Percentiles rank a stretch among this genome's conserved stretches.
phyloP scores from a whole-genome alignment of 1,140 invertebrate genomes.

The Periplaneta americana region DNA sequence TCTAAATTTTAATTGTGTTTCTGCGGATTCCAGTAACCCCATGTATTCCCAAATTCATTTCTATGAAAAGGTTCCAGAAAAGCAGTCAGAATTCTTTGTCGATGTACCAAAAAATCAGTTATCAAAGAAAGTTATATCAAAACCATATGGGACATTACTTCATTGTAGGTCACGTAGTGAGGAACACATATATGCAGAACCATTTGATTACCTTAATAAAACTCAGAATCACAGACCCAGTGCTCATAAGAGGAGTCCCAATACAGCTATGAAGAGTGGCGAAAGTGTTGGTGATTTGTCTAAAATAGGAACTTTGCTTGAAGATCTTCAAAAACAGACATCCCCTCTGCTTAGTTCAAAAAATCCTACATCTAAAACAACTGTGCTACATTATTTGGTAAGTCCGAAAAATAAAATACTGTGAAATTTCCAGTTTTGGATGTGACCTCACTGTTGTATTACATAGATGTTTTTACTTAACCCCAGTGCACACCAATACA shows the following conservation, averaged over 20 bases:
- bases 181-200: conserved; percentile 22
- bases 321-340: neutral
- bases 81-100: conserved; percentile 3
- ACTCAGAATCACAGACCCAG: neutral
- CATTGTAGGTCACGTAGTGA: neutral
- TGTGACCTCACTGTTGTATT: neutral
- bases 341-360: neutral
- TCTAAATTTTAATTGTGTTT: conserved; percentile 4
- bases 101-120: neutral
- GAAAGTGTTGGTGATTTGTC: neutral
- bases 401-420: neutral
- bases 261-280: neutral
- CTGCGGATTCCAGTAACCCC: neutral
- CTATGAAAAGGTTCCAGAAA: neutral
- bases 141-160: neutral
- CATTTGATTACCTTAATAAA: neutral
- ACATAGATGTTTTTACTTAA: neutral
- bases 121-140: neutral
- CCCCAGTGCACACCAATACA: neutral
- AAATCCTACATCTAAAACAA: neutral
- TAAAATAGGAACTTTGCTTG: neutral
- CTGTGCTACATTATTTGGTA: conserved; percentile 9
- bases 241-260: neutral
- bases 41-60: neutral
- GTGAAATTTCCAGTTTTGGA: neutral